Base-by-base conservation (phyloP, 37 sponge, comb jelly and placozoan genomes). In the Spongia lamella region DNA sequence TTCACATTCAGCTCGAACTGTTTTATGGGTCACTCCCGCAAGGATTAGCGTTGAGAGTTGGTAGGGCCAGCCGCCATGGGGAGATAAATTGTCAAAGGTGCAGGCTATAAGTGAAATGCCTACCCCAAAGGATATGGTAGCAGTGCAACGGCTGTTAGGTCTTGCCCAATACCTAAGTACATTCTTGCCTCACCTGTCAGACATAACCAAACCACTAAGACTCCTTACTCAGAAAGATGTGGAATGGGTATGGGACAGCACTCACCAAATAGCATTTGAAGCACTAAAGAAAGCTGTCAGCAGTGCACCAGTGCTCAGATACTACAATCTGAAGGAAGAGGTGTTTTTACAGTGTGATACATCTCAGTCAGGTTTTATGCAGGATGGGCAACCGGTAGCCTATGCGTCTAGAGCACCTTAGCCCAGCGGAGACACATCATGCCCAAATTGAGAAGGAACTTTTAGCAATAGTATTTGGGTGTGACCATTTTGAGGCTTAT, bases 381-480 rank as follows among this genome's bases (percentile, higher is more conserved):
- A 75, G 52, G 33, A 26, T 66, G 69, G 76, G 31, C 83, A 83
- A 54, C 83, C 83, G 1, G 83, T 83, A 43, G 47, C 47, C 5
- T 43, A 43, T 43, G 47, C 47, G 5, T 43, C 47, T 9, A 5
- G 9, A 9, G 47, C 47, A 43, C 47, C 67, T 75, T 3, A 60
- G 76, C 2, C 50, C 56, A 17, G 29, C 76, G 15, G 76, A 83
- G 59, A 73, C 75, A 27, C 75, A 52, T 0, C 67, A 66, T 57
- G 83, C 83, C 2, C 77, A 83, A 51, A 83, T 76, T 33, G 77
- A 83, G 51, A 83, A 83, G 55, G 77, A 83, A 64, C 53, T 83
- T 29, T 54, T 83, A 7, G 83, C 83, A 39, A 83, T 83, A 13
- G 76, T 83, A 22, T 83, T 67, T 40, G 83, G 60, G 2, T 83